Base-by-base conservation (phyloP, 1,140 invertebrate species). In the Drosophila nebulosa region DNA sequence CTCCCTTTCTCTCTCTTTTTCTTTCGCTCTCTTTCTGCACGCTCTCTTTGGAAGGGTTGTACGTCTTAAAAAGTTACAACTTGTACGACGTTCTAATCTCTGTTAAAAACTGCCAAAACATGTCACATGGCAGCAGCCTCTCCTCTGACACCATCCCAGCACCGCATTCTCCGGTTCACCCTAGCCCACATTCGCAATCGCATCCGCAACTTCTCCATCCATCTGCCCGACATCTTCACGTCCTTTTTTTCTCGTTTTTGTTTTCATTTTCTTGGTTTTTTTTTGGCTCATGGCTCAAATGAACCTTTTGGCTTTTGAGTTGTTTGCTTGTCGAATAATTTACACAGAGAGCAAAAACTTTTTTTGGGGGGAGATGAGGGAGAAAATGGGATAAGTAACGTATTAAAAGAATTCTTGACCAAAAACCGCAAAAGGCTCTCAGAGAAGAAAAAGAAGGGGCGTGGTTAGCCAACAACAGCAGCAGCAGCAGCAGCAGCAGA, bases 261-360 rank as follows among this genome's bases (percentile, higher is more conserved):
- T n/a, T n/a, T n/a, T n/a, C n/a, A n/a, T n/a, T n/a, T n/a, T n/a
- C n/a, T n/a, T n/a, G n/a, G n/a, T n/a, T n/a, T n/a, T n/a, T 32
- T 32, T 32, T 32, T 32, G 2, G 30, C 16, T 46, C 39, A 55
- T 27, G 52, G 21, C 52, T 35, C 21, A 69, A 73, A 76, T 57
- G 61, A 69, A 76, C 62, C 64, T 60, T 66, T 67, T 64, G 52
- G 68, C 81, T 80, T 66, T 78, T 81, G 78, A 88, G 69, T 81
- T 86, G 83, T 86, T 86, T 86, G 83, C 78, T 85, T 74, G 74
- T 66, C 78, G 83, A 86, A 86, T 86, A 86, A 86, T 86, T 86
- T 86, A 86, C 83, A 88, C 67, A 86, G 68, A 64, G 72, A 73
- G 30, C 30, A 9, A 32, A 81, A 85, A 85, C 56, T 32, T 74